Percentiles rank a stretch among this genome's conserved stretches.
Evolutionary conservation across 1,140 invertebrate genomes (phyloP).

Genomic region (Papilio helenus): DNA sequence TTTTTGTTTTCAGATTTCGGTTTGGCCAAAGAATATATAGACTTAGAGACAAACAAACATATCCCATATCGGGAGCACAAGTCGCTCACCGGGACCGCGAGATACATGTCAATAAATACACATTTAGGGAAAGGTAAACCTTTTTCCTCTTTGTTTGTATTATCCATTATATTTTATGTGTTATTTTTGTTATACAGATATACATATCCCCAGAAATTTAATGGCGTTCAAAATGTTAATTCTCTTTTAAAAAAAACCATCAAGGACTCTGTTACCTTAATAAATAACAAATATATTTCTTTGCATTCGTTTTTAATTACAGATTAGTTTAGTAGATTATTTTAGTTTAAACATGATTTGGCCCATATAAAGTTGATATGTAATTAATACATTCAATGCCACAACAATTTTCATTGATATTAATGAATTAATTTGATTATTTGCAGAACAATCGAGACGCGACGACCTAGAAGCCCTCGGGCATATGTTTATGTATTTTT

Average conservation of each 20-base stretch:
- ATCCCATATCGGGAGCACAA: constrained; percentile 99
- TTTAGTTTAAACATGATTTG: too few relatives aligned
- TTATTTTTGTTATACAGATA: background rate
- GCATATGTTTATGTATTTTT: constrained; percentile 99
- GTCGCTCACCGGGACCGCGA: constrained; percentile 97
- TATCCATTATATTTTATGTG: background rate
- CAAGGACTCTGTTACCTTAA: background rate
- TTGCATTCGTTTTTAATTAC: too few relatives aligned
- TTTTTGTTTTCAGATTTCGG: constrained; percentile 93
- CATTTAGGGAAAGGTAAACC: constrained; percentile 97
- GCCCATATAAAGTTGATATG: too few relatives aligned
- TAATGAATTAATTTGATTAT: constrained; percentile 21
- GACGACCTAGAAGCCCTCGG: constrained; percentile 99
- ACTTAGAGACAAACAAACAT: constrained; percentile 99
- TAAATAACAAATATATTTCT: too few relatives aligned
- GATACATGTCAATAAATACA: constrained; percentile 99
- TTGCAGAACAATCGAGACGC: constrained; percentile 97
- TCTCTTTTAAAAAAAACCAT: background rate
- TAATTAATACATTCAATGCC: background rate
- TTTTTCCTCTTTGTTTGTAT: constrained; percentile 18
- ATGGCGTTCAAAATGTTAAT: background rate
- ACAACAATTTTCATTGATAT: background rate
- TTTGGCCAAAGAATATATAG: constrained; percentile 99
- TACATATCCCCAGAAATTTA: background rate
- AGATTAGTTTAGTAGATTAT: too few relatives aligned